A percentile compares a stretch with the other conserved stretches of the same genome.
phyloP scores from a whole-genome alignment of 2,797 vertebrate species.

The Mionectes olivaceus region DNA sequence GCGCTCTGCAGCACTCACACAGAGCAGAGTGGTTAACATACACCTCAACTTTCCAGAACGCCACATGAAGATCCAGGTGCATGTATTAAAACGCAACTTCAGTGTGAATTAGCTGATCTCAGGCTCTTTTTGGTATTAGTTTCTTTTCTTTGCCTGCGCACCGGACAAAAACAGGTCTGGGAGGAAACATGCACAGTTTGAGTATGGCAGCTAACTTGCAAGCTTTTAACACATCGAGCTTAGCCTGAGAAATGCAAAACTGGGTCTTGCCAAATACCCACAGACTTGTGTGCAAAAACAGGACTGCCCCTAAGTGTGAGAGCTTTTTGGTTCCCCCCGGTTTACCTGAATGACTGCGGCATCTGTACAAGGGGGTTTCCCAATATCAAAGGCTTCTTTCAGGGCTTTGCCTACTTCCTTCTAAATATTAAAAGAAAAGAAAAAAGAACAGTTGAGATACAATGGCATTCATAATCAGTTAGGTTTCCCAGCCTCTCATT shows the following conservation, averaged over 20 bases:
- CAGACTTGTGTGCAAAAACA: not conserved
- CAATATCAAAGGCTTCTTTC: slow-evolving; percentile 33
- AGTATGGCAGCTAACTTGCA: not conserved
- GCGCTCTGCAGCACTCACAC: not conserved
- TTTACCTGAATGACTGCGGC: slow-evolving; percentile 57
- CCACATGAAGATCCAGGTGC: not conserved
- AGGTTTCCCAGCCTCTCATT: not conserved
- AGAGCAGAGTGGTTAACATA: not conserved
- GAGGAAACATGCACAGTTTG: not conserved
- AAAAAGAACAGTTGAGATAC: not conserved
- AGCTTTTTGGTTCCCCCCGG: not conserved
- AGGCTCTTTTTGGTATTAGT: not conserved
- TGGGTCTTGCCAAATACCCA: not conserved
- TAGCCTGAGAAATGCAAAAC: not conserved
- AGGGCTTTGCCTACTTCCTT: slow-evolving; percentile 29
- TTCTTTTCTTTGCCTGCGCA: not conserved
- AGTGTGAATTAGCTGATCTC: not conserved
- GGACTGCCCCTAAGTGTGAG: fast-evolving
- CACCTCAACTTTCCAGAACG: not conserved
- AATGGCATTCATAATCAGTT: not conserved
- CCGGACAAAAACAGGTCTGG: not conserved
- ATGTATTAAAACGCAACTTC: not conserved
- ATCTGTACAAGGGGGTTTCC: not conserved
- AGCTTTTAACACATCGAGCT: not conserved
- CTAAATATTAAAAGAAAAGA: slow-evolving; percentile 31